Conservation (phyloP, 1,140 invertebrate genomes). For the Aphelinus atriplicis region DNA sequence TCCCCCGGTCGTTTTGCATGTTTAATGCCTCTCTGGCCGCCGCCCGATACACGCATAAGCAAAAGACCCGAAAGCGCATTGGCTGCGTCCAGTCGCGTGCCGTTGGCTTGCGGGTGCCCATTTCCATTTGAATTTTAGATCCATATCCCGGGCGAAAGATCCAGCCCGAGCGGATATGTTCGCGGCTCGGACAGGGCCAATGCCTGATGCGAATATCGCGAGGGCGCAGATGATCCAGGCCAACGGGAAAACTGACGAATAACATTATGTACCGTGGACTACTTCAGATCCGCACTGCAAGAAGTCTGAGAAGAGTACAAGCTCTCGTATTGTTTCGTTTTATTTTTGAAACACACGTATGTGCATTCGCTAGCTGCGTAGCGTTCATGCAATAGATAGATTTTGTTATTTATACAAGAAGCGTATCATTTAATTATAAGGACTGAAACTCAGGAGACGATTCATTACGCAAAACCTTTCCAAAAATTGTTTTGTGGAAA, state of each 20-base stretch:
- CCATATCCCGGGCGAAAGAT: conserved; percentile 41
- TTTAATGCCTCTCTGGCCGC: conserved; percentile 48
- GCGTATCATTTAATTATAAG: too few species aligned
- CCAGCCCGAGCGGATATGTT: conserved; percentile 52
- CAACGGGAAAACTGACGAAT: conserved; percentile 22
- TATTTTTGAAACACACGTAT: too few species aligned
- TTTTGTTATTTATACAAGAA: too few species aligned
- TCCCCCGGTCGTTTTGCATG: conserved; percentile 52
- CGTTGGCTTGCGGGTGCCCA: conserved; percentile 44
- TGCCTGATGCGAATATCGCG: conserved; percentile 49
- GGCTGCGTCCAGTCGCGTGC: conserved; percentile 39
- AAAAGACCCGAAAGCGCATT: conserved; percentile 3
- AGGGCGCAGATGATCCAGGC: conserved; percentile 39
- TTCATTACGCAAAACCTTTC: too few species aligned
- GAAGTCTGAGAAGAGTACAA: too few species aligned
- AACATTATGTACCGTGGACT: conserved; percentile 14
- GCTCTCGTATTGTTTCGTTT: too few species aligned
- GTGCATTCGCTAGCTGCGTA: too few species aligned
- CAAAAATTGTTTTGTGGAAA: not conserved
- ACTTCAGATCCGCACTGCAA: too few species aligned
- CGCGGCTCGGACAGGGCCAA: conserved; percentile 46
- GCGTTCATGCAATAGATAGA: too few species aligned
- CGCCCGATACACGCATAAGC: not conserved
- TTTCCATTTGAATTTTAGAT: conserved; percentile 63
- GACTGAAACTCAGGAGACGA: too few species aligned